Percentiles rank a stretch among this genome's conserved stretches.
These are phyloP conservation scores for Vulpes lagopus DNA, from an alignment of 2,113 vertebrate species.

Conservation along the genomic window DNA sequence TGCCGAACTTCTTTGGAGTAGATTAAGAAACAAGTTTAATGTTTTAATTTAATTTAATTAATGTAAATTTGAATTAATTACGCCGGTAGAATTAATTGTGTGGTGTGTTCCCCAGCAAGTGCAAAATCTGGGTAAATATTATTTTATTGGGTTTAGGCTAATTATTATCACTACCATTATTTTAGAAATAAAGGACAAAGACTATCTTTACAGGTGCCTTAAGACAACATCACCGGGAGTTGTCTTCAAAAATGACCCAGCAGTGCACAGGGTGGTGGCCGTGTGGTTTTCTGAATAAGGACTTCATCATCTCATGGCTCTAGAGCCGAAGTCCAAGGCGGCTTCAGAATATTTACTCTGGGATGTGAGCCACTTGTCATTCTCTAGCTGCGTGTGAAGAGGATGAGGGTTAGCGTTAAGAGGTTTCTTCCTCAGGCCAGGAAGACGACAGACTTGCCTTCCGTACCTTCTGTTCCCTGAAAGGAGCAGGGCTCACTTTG, in stretches of 20 bases:
- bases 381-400: background rate
- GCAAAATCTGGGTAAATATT: slow-evolving; percentile 85
- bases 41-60: slow-evolving; percentile 91
- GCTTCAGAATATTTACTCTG: background rate
- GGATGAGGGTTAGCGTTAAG: background rate
- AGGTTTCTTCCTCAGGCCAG: too few relatives aligned
- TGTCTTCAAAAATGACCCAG: background rate
- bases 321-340: background rate
- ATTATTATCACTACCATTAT: rapidly evolving
- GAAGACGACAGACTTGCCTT: rapidly evolving
- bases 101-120: slow-evolving; percentile 79
- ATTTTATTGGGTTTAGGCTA: slow-evolving; percentile 62
- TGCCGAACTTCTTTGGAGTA: slow-evolving; percentile 86
- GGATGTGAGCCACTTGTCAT: background rate
- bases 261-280: rapidly evolving
- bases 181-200: background rate
- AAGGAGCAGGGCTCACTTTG: background rate
- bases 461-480: background rate
- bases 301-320: too few relatives aligned
- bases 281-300: background rate
- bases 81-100: slow-evolving; percentile 85
- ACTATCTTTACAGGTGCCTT: background rate
- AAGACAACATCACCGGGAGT: background rate
- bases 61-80: slow-evolving; percentile 91
- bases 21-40: slow-evolving; percentile 89